A percentile compares a stretch with the other conserved stretches of the same genome.
Evolutionary conservation across 2,113 vertebrate species (phyloP).

Genomic region (Candoia aspera): DNA sequence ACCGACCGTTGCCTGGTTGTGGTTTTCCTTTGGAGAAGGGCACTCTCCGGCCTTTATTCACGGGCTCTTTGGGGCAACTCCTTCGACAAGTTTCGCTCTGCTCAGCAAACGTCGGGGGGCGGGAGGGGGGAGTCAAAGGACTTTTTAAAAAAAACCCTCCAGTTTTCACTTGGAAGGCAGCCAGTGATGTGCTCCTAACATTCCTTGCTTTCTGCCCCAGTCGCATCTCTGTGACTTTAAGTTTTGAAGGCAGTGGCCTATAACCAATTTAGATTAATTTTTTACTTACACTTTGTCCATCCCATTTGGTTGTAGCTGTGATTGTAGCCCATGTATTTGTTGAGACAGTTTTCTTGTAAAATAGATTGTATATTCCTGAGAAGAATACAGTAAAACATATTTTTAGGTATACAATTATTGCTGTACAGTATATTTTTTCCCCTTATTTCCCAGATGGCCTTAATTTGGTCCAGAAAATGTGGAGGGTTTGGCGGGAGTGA

Average conservation of each 20-base stretch:
- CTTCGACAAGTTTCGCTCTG: slow-evolving; percentile 19
- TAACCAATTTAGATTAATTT: background rate
- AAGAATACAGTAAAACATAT: background rate
- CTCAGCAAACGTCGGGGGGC: background rate
- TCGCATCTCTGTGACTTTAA: background rate
- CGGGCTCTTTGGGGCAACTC: background rate
- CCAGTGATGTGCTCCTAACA: background rate
- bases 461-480: background rate
- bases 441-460: background rate
- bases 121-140: background rate
- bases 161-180: background rate
- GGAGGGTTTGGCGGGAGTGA: background rate
- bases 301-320: background rate
- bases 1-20: background rate
- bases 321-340: slow-evolving; percentile 17
- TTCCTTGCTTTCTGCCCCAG: background rate
- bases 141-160: background rate
- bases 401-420: background rate
- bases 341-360: slow-evolving; percentile 41
- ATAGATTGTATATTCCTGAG: slow-evolving; percentile 26
- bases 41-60: background rate
- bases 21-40: background rate
- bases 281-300: background rate
- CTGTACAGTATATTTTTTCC: background rate
- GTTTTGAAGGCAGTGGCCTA: background rate